Conservation (phyloP, 1,140 invertebrate species). For the Pseudachorutes palmiensis region DNA sequence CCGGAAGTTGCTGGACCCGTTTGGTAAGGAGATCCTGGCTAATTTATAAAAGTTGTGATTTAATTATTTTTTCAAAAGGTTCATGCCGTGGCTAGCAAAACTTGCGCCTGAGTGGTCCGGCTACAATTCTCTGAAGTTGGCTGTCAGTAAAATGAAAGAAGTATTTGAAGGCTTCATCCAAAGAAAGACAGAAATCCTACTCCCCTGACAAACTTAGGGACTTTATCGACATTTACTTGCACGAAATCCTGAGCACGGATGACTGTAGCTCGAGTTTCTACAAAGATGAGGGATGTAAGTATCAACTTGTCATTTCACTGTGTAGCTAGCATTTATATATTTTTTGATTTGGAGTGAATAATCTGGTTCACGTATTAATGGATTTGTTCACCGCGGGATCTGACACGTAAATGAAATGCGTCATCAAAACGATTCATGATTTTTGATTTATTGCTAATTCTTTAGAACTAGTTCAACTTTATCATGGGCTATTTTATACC, state of each 20-base stretch:
- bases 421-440: background rate
- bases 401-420: conserved; percentile 42
- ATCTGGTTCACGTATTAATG: conserved; percentile 35
- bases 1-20: conserved; percentile 8
- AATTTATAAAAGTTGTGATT: background rate
- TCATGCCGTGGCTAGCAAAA: conserved; percentile 16
- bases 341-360: conserved; percentile 8
- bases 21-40: background rate
- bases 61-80: background rate
- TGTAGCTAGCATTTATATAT: background rate
- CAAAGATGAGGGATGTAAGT: conserved; percentile 14
- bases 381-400: conserved; percentile 49
- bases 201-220: conserved; percentile 49
- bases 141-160: background rate
- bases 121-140: background rate
- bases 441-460: background rate
- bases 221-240: conserved; percentile 66
- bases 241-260: conserved; percentile 53
- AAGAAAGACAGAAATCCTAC: conserved; percentile 51
- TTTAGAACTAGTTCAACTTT: conserved; percentile 14
- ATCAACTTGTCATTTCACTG: background rate
- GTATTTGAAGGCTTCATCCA: conserved; percentile 49
- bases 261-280: conserved; percentile 30
- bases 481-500: conserved; percentile 21
- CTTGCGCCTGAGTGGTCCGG: conserved; percentile 1